phyloP scores from a whole-genome alignment of 1,140 invertebrate genomes.

The Mactra quadrangularis region DNA sequence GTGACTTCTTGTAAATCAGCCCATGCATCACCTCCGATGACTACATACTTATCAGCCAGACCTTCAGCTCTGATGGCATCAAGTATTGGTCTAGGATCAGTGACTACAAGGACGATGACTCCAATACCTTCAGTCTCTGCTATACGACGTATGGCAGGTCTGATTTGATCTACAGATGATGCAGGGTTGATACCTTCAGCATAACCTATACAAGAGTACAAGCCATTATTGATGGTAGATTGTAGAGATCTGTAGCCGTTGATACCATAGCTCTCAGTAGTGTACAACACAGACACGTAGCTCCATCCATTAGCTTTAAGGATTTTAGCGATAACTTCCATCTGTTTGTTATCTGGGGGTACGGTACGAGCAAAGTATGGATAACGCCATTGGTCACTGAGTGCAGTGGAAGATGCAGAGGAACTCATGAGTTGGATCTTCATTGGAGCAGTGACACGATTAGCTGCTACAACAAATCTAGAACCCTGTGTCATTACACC shows the following conservation, averaged over 20 bases:
- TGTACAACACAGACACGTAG: constrained; percentile 89
- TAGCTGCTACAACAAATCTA: constrained; percentile 69
- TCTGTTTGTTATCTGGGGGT: constrained; percentile 91
- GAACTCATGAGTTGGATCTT: constrained; percentile 87
- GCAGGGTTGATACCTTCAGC: constrained; percentile 26
- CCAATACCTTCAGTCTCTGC: constrained; percentile 60
- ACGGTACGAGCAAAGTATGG: constrained; percentile 91
- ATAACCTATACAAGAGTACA: constrained; percentile 62
- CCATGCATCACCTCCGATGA: constrained; percentile 72
- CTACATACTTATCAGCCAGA: constrained; percentile 66
- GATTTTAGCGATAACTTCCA: constrained; percentile 89
- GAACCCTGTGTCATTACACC: constrained; percentile 77
- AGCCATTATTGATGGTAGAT: constrained; percentile 40
- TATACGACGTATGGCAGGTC: constrained; percentile 59
- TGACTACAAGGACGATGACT: constrained; percentile 73
- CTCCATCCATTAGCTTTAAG: constrained; percentile 90
- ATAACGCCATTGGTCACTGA: constrained; percentile 89
- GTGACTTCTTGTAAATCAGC: constrained; percentile 88
- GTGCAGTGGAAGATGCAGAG: constrained; percentile 88
- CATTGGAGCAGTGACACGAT: constrained; percentile 70
- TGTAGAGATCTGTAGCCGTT: constrained; percentile 56
- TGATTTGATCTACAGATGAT: constrained; percentile 49
- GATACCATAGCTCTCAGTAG: constrained; percentile 85
- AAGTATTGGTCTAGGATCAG: constrained; percentile 66
- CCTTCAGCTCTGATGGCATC: constrained; percentile 66